Conservation (phyloP, 1,140 invertebrate species). For the Tetramorium alpestre region DNA sequence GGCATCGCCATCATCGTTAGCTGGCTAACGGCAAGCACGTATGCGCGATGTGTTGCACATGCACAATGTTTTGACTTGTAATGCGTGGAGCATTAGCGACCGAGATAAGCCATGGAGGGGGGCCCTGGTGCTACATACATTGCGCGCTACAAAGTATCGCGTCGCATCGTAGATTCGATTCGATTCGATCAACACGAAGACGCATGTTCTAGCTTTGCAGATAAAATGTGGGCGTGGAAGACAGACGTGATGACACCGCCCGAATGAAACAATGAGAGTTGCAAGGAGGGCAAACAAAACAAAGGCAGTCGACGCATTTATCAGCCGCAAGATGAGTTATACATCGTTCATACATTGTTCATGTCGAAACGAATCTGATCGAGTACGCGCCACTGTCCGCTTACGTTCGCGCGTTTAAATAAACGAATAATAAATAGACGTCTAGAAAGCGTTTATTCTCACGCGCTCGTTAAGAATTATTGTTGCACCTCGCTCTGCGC, state of each 20-base stretch:
- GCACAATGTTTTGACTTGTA: slow-evolving; percentile 10
- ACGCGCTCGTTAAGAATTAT: slow-evolving; percentile 21
- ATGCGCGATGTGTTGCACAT: slow-evolving; percentile 16
- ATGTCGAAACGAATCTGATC: neutral
- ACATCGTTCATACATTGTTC: slow-evolving; percentile 31
- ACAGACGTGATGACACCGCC: neutral
- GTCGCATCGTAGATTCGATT: slow-evolving; percentile 29
- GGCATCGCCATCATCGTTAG: slow-evolving; percentile 3
- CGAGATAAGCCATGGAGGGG: neutral
- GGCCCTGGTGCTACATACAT: neutral
- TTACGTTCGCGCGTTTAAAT: neutral
- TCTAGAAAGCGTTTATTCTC: slow-evolving; percentile 42
- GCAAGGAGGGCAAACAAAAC: slow-evolving; percentile 17
- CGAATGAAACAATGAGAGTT: neutral
- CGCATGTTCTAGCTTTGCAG: neutral
- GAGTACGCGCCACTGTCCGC: neutral
- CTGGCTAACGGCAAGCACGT: neutral
- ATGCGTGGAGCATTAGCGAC: neutral
- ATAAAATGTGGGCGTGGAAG: slow-evolving; percentile 21
- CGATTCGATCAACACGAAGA: slow-evolving; percentile 43
- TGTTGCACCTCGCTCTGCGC: neutral
- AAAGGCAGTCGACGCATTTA: slow-evolving; percentile 18
- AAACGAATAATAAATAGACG: neutral
- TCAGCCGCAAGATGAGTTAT: neutral
- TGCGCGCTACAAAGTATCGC: slow-evolving; percentile 10